Conservation (phyloP, 2,113 vertebrate genomes). For the Astur gentilis region DNA sequence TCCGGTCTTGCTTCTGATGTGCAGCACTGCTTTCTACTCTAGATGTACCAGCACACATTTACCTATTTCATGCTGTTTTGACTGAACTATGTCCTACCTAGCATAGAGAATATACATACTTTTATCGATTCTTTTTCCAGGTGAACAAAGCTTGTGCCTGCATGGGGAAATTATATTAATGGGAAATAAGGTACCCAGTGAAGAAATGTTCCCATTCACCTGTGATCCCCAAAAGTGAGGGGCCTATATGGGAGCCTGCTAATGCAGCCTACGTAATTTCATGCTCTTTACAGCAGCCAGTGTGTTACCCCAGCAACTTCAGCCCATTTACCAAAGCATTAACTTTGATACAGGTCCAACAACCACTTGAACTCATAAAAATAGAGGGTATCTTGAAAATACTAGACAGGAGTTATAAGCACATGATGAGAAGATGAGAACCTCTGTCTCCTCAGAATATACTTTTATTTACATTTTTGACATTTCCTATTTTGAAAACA, state of each 20-base stretch:
- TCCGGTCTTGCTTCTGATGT: neutral
- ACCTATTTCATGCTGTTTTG: neutral
- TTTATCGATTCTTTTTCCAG: neutral
- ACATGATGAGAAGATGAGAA: neutral
- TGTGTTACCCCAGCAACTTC: neutral
- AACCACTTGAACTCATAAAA: neutral
- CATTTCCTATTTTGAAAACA: neutral
- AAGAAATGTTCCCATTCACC: neutral
- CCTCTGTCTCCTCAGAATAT: neutral
- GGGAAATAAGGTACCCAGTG: neutral
- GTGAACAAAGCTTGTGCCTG: neutral
- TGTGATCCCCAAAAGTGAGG: neutral
- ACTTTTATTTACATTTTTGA: neutral
- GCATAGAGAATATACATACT: neutral
- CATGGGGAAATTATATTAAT: neutral
- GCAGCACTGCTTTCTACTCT: neutral
- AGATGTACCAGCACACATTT: neutral
- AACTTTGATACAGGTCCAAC: neutral
- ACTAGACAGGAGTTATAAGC: neutral
- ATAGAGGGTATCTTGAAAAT: neutral
- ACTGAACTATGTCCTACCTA: neutral
- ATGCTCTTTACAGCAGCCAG: neutral
- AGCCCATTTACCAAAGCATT: neutral
- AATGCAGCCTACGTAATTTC: neutral
- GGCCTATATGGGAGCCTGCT: accelerated